These are phyloP conservation scores for Tachypleus tridentatus DNA, from an alignment of 1,140 invertebrate species.

Conservation along the genomic window DNA sequence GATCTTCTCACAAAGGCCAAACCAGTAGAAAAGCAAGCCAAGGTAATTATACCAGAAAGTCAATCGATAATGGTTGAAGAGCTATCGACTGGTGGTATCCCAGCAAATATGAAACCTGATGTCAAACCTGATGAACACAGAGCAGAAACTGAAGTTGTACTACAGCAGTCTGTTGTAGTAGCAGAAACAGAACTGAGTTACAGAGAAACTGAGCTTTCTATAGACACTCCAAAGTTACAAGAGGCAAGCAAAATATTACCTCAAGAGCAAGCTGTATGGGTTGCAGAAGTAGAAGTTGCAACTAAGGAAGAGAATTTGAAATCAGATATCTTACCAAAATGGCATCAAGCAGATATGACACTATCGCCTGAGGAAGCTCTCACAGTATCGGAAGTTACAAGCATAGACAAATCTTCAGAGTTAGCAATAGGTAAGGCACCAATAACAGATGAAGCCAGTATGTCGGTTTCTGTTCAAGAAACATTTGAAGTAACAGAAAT, in stretches of 20 bases:
- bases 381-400: conserved; percentile 13
- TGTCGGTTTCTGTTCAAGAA: conserved; percentile 16
- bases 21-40: conserved; percentile 12
- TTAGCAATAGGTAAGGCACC: conserved; percentile 8
- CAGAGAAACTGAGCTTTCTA: conserved; percentile 41
- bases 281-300: conserved; percentile 18
- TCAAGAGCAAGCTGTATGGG: conserved; percentile 25
- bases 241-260: conserved; percentile 34
- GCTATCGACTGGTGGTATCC: conserved; percentile 12
- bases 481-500: conserved; percentile 19
- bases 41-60: conserved; percentile 8
- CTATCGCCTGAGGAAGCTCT: conserved; percentile 14
- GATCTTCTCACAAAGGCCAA: conserved; percentile 2
- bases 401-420: conserved; percentile 7
- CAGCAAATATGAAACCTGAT: conserved; percentile 15
- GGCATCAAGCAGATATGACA: conserved; percentile 8
- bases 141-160: conserved; percentile 9
- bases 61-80: conserved; percentile 13
- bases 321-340: conserved; percentile 33
- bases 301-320: conserved; percentile 35
- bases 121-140: conserved; percentile 10
- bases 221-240: conserved; percentile 27
- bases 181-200: conserved; percentile 40
- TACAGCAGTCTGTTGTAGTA: conserved; percentile 14
- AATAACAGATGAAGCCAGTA: conserved; percentile 9